Conservation (phyloP, 2,113 vertebrate genomes). For the Seriola rivoliana region DNA sequence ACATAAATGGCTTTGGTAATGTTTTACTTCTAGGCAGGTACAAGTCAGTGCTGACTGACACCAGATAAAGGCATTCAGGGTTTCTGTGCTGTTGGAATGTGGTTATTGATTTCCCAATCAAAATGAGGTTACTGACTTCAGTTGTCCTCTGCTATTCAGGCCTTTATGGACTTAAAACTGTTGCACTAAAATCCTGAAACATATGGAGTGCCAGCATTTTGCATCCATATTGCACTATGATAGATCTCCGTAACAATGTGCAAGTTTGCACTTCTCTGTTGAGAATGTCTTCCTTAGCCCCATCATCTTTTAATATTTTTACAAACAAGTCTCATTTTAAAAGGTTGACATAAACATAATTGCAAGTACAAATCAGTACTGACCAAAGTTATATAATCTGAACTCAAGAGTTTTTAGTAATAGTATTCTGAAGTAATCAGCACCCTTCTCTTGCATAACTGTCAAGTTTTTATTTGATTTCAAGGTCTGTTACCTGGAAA, state of each 20-base stretch:
- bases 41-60: slow-evolving; percentile 68
- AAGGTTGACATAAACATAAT: neutral
- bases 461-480: slow-evolving; percentile 37
- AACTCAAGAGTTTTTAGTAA: neutral
- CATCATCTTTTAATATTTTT: neutral
- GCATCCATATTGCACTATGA: neutral
- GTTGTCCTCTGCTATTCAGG: neutral
- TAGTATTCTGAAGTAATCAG: neutral
- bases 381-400: neutral
- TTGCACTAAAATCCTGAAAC: neutral
- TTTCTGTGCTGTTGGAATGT: slow-evolving; percentile 46
- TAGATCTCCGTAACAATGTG: neutral
- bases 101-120: slow-evolving; percentile 82
- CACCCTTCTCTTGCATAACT: slow-evolving; percentile 12
- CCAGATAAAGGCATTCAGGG: neutral
- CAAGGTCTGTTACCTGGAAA: slow-evolving; percentile 41
- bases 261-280: no score
- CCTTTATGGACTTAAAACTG: neutral
- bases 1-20: slow-evolving; percentile 39
- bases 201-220: neutral
- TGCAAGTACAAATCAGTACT: neutral
- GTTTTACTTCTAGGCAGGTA: slow-evolving; percentile 42
- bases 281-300: neutral
- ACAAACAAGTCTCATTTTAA: neutral
- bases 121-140: slow-evolving; percentile 74